These are phyloP conservation scores for Conomelus anceps DNA, from an alignment of 2,888 invertebrate genomes.

Conservation along the genomic window DNA sequence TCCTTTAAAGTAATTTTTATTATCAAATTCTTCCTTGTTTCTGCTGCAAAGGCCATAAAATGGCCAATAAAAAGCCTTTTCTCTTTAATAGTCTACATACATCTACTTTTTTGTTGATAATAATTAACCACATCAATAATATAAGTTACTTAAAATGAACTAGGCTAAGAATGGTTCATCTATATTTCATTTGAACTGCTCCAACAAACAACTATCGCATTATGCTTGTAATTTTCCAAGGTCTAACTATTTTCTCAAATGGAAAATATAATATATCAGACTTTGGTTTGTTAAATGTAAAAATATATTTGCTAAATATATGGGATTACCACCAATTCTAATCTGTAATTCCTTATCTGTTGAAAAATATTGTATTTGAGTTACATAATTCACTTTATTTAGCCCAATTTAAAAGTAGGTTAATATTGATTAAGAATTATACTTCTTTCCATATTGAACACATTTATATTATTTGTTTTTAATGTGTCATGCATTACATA, in stretches of 20 bases:
- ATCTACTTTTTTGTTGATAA: background rate
- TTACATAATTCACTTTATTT: too few species aligned
- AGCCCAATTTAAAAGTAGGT: background rate
- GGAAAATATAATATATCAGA: background rate
- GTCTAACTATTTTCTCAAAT: background rate
- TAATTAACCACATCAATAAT: background rate
- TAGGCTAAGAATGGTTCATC: too few species aligned
- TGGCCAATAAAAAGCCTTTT: too few species aligned
- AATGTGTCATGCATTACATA: background rate
- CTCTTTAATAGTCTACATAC: background rate
- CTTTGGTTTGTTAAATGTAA: background rate
- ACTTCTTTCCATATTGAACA: background rate
- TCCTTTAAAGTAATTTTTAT: background rate
- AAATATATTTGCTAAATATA: background rate
- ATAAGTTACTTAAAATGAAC: background rate
- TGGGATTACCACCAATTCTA: background rate
- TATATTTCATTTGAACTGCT: background rate
- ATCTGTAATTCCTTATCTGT: background rate
- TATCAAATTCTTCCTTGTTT: background rate
- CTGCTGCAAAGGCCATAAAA: background rate
- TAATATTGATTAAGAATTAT: background rate
- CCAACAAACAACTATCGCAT: background rate
- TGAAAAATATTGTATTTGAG: too few species aligned
- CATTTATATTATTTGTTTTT: background rate
- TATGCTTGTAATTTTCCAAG: background rate